A percentile compares a stretch with the other conserved stretches of the same genome.
These are phyloP conservation scores for Osmerus eperlanus DNA, from an alignment of 2,113 vertebrate species.

Conservation along the genomic window DNA sequence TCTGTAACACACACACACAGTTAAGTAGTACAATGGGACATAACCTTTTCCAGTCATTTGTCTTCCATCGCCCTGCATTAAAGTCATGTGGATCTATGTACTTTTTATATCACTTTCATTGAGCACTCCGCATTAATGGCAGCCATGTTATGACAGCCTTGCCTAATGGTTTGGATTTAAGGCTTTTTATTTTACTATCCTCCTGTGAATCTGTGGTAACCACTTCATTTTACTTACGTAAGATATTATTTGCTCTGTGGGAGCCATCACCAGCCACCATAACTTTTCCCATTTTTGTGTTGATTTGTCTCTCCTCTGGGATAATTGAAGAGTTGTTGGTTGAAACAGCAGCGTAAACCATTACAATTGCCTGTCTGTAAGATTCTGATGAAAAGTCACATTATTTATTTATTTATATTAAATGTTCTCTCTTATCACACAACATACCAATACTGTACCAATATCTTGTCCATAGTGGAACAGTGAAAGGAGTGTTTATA, in stretches of 20 bases:
- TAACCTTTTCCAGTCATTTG: constrained; percentile 2
- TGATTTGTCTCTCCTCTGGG: constrained; percentile 43
- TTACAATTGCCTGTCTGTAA: not conserved
- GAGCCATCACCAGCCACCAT: constrained; percentile 33
- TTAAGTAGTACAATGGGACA: constrained; percentile 2
- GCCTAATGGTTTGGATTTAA: constrained; percentile 42
- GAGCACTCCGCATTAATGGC: constrained; percentile 8
- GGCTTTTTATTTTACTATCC: constrained; percentile 30
- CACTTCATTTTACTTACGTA: constrained; percentile 31
- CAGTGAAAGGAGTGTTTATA: no score
- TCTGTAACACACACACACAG: not conserved
- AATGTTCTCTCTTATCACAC: no score
- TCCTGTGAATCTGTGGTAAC: constrained; percentile 37
- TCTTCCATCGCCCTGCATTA: not conserved
- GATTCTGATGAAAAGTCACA: no score
- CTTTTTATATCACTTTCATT: constrained; percentile 2
- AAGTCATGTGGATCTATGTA: constrained; percentile 10
- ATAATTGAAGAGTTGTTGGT: constrained; percentile 5
- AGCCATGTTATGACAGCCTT: constrained; percentile 30
- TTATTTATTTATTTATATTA: no score
- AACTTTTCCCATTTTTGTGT: constrained; percentile 34
- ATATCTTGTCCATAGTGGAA: no score
- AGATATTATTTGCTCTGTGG: constrained; percentile 41
- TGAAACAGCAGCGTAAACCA: constrained; percentile 1
- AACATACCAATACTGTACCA: no score